A percentile compares a stretch with the other conserved stretches of the same genome.
Evolutionary conservation across 2,888 invertebrate species (phyloP).

Genomic region (Koerneria pararmatus): DNA sequence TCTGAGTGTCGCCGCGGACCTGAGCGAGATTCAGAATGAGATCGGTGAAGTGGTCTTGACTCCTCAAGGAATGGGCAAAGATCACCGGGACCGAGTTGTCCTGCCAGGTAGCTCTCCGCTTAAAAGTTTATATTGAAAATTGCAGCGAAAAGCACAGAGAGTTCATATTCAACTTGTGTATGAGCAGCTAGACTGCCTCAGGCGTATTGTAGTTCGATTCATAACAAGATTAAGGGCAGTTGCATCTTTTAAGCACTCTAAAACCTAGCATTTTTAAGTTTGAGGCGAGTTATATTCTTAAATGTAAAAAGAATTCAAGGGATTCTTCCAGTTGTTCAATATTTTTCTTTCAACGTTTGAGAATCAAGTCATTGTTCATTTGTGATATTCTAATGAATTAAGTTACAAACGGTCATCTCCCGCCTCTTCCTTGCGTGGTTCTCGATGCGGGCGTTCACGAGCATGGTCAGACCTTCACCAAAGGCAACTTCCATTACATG

Average conservation of each 20-base stretch:
- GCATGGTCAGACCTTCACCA: constrained; percentile 56
- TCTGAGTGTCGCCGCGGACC: background rate
- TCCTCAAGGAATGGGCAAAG: constrained; percentile 52
- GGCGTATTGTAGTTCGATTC: no score
- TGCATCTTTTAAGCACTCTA: no score
- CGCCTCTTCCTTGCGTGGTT: constrained; percentile 53
- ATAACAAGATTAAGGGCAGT: no score
- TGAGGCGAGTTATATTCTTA: no score
- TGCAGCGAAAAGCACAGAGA: constrained; percentile 20
- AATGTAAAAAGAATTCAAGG: no score
- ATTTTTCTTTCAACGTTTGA: background rate
- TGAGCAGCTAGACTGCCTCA: no score
- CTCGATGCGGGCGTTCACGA: constrained; percentile 50
- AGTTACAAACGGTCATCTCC: constrained; percentile 43
- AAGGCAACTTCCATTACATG: constrained; percentile 55
- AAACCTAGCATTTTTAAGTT: no score
- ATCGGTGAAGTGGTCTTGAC: constrained; percentile 42
- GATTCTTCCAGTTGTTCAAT: background rate
- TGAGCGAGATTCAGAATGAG: constrained; percentile 16
- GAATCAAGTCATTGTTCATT: background rate
- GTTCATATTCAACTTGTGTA: no score
- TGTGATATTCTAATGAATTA: constrained; percentile 15
- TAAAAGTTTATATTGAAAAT: constrained; percentile 11
- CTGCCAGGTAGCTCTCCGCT: constrained; percentile 42
- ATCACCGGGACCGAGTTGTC: constrained; percentile 44